These are phyloP conservation scores for Ephestia elutella DNA, from an alignment of 1,140 invertebrate genomes.

Conservation along the genomic window DNA sequence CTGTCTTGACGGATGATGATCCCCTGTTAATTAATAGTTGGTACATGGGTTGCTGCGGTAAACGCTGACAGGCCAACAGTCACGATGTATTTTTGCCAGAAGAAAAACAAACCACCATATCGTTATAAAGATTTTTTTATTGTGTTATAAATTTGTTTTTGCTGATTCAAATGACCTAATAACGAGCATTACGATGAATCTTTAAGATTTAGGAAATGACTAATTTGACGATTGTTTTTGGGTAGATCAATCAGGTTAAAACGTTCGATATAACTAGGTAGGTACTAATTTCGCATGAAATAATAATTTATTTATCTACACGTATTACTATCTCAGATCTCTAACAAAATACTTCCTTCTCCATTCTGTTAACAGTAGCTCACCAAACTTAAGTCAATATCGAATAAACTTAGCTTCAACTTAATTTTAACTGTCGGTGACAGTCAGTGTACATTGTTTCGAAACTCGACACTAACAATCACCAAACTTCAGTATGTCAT, in stretches of 20 bases:
- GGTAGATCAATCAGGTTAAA: no score
- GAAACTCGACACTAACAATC: slow-evolving; percentile 1
- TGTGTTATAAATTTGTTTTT: no score
- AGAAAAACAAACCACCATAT: background rate
- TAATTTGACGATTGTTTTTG: no score
- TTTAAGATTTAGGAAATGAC: no score
- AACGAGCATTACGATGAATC: no score
- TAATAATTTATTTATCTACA: no score
- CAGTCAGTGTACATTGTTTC: slow-evolving; percentile 4
- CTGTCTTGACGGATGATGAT: background rate
- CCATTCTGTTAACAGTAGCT: background rate
- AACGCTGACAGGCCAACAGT: background rate
- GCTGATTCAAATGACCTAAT: no score
- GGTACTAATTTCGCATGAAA: no score
- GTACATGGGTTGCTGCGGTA: slow-evolving; percentile 1
- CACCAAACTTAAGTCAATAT: slow-evolving; percentile 3
- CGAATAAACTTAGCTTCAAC: slow-evolving; percentile 4
- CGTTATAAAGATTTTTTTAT: background rate
- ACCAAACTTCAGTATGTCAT: background rate
- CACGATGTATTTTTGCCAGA: background rate
- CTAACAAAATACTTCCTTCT: background rate
- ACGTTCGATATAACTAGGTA: no score
- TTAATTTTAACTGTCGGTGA: slow-evolving; percentile 5
- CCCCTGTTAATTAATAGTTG: slow-evolving; percentile 2
- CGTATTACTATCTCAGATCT: no score